These are phyloP conservation scores for Brachypodius melanocephalos DNA, from an alignment of 2,113 vertebrate species.

Conservation along the genomic window DNA sequence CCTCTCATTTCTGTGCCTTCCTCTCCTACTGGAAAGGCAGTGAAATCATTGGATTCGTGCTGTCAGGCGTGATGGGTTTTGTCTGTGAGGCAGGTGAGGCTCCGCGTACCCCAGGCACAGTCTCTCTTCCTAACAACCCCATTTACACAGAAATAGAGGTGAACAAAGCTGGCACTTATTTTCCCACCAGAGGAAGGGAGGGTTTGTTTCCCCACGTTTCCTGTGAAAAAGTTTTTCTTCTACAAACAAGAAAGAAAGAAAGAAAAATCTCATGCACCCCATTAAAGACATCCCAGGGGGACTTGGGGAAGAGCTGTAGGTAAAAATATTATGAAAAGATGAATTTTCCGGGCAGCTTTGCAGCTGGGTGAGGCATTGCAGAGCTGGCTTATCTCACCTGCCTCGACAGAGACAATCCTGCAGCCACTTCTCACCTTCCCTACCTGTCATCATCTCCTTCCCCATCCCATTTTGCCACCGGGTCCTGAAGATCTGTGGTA, in stretches of 20 bases:
- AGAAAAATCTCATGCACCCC: background rate
- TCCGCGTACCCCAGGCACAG: background rate
- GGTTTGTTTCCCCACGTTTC: background rate
- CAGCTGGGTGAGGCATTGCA: background rate
- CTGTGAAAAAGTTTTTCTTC: background rate
- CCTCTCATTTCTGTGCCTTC: background rate
- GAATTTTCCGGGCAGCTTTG: background rate
- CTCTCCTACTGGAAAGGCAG: fast-evolving
- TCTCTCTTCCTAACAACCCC: background rate
- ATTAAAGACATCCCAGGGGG: background rate
- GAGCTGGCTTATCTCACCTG: background rate
- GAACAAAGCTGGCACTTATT: background rate
- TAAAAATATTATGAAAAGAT: background rate
- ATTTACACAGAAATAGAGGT: background rate
- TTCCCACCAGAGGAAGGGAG: background rate
- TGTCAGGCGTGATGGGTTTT: background rate
- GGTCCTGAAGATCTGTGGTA: background rate
- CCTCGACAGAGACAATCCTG: background rate
- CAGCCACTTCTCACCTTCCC: background rate
- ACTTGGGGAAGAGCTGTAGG: background rate
- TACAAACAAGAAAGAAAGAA: background rate
- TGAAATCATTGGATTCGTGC: background rate
- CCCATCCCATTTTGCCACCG: background rate
- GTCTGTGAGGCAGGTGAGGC: background rate
- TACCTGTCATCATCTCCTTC: background rate